phyloP scores from a whole-genome alignment of 2,888 invertebrate species.

The Sinhomidia bicolor region DNA sequence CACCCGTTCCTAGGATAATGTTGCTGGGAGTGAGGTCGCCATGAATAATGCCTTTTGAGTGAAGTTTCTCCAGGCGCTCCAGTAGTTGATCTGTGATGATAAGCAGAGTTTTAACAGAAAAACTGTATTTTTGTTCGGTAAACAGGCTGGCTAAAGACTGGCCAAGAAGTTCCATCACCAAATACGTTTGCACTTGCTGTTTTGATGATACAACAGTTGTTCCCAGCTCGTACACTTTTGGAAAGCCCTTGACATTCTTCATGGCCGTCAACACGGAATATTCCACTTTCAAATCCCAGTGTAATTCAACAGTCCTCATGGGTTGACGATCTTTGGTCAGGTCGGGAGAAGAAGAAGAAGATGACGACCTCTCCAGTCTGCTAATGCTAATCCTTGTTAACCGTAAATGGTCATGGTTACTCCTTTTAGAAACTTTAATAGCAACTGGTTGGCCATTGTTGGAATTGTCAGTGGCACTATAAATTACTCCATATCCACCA shows the following conservation, averaged over 20 bases:
- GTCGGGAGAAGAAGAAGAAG: too few species aligned
- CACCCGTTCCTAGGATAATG: neutral
- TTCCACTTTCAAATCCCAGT: neutral
- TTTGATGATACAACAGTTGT: too few species aligned
- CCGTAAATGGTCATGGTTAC: too few species aligned
- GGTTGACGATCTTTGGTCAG: too few species aligned
- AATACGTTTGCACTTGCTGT: neutral
- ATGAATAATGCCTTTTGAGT: neutral
- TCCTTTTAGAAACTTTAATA: too few species aligned
- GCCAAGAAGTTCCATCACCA: neutral
- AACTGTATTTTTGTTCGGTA: neutral
- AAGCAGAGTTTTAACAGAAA: neutral
- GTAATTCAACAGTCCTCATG: too few species aligned
- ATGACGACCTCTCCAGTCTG: too few species aligned
- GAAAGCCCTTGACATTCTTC: neutral
- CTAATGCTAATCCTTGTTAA: too few species aligned
- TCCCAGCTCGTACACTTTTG: neutral
- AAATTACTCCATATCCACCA: too few species aligned
- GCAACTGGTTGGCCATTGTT: too few species aligned
- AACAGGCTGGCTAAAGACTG: neutral
- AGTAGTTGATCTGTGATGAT: neutral
- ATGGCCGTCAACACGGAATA: neutral
- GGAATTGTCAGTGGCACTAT: too few species aligned
- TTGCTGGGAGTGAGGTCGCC: neutral
- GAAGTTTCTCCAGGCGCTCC: neutral